Evolutionary conservation across 2,888 invertebrate species (phyloP).

Genomic region (Sylvicola cinctus): DNA sequence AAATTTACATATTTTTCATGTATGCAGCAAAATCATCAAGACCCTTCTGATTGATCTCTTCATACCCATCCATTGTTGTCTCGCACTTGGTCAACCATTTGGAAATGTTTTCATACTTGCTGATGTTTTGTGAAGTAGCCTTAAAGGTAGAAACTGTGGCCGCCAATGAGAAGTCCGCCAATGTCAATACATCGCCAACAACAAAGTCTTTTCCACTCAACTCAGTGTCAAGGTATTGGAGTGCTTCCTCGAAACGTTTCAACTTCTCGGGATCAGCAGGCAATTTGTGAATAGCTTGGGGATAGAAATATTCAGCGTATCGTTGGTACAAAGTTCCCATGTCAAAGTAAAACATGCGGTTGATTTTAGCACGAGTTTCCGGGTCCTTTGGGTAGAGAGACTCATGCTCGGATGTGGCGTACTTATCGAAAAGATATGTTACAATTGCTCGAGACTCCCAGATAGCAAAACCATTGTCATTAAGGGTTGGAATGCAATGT

Average conservation of each 20-base stretch:
- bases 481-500: constrained; percentile 64
- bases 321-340: constrained; percentile 50
- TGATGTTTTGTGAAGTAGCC: constrained; percentile 41
- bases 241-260: constrained; percentile 38
- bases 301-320: constrained; percentile 48
- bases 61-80: constrained; percentile 34
- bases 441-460: constrained; percentile 76
- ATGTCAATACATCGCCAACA: constrained; percentile 43
- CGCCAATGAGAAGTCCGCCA: constrained; percentile 50
- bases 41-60: constrained; percentile 35
- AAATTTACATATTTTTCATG: too few species aligned
- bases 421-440: constrained; percentile 58
- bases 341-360: constrained; percentile 64
- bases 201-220: constrained; percentile 42
- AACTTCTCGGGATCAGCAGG: constrained; percentile 44
- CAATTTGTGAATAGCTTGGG: constrained; percentile 36
- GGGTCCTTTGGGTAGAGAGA: constrained; percentile 55
- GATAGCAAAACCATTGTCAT: constrained; percentile 59
- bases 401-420: constrained; percentile 59
- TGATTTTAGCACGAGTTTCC: constrained; percentile 51
- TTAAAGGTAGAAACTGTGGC: constrained; percentile 49
- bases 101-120: constrained; percentile 42
- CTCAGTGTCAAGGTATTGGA: constrained; percentile 39
- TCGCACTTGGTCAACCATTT: constrained; percentile 41
- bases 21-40: constrained; percentile 33